A percentile compares a stretch with the other conserved stretches of the same genome.
These are phyloP conservation scores for Nyctalus aviator DNA, from an alignment of 2,797 vertebrate species.

Conservation along the genomic window DNA sequence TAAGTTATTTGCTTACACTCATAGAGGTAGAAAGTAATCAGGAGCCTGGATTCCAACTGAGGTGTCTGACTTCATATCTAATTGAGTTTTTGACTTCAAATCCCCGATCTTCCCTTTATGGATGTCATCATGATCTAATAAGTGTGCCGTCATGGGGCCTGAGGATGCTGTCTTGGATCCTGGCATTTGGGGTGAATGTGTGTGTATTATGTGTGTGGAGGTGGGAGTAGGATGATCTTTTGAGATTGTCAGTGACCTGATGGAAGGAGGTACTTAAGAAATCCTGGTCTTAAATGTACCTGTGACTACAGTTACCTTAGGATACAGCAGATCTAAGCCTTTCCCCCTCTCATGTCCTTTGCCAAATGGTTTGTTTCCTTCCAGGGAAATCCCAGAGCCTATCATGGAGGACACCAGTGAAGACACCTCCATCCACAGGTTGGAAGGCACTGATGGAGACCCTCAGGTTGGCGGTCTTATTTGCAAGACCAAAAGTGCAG, in stretches of 20 bases:
- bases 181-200: not conserved
- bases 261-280: conserved; percentile 11
- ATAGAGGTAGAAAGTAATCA: not conserved
- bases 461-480: conserved; percentile 93
- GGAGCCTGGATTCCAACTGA: not conserved
- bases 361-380: conserved; percentile 45
- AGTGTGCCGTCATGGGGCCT: not conserved
- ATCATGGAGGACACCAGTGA: conserved; percentile 67
- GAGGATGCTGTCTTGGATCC: not conserved
- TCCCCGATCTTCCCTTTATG: not conserved
- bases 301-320: not conserved
- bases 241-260: not conserved
- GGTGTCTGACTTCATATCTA: conserved; percentile 30
- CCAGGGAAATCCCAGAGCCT: conserved; percentile 43
- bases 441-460: conserved; percentile 91
- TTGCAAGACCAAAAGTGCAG: conserved; percentile 92
- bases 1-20: conserved; percentile 32
- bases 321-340: not conserved
- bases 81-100: conserved; percentile 13
- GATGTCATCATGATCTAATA: not conserved
- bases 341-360: not conserved
- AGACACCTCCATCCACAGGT: conserved; percentile 92
- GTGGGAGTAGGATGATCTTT: not conserved
- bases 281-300: not conserved
- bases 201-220: not conserved